Evolutionary conservation across 2,888 invertebrate species (phyloP).

Genomic region (Buathra laborator): DNA sequence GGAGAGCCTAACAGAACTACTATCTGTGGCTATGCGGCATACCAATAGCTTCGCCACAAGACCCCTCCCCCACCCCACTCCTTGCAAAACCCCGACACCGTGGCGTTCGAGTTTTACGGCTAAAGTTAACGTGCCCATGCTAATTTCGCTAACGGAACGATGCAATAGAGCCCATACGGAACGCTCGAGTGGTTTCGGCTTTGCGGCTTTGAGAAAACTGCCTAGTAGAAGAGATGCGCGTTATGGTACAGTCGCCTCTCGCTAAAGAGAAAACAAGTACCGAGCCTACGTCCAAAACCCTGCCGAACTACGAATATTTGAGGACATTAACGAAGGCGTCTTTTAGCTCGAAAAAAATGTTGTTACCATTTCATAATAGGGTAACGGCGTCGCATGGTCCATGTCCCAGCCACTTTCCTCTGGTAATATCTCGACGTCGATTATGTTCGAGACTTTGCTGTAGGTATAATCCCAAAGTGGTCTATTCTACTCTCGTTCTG

Average conservation of each 20-base stretch:
- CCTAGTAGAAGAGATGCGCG: constrained; percentile 33
- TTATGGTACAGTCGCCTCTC: constrained; percentile 14
- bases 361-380: constrained; percentile 6
- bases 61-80: constrained; percentile 6
- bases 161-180: constrained; percentile 49
- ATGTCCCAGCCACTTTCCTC: not conserved
- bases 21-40: constrained; percentile 34
- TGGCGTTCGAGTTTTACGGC: constrained; percentile 68
- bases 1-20: not conserved
- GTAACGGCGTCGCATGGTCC: constrained; percentile 6
- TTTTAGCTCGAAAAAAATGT: constrained; percentile 48
- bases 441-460: constrained; percentile 61
- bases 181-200: constrained; percentile 53
- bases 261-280: constrained; percentile 49
- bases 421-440: constrained; percentile 24
- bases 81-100: constrained; percentile 34
- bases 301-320: constrained; percentile 28
- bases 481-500: constrained; percentile 61
- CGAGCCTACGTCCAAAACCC: constrained; percentile 17
- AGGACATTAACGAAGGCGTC: constrained; percentile 21
- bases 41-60: constrained; percentile 28
- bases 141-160: constrained; percentile 68
- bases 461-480: constrained; percentile 65
- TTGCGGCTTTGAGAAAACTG: constrained; percentile 64
- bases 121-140: constrained; percentile 70